Base-by-base conservation (phyloP, 2,888 invertebrate species). In the Merodon equestris region DNA sequence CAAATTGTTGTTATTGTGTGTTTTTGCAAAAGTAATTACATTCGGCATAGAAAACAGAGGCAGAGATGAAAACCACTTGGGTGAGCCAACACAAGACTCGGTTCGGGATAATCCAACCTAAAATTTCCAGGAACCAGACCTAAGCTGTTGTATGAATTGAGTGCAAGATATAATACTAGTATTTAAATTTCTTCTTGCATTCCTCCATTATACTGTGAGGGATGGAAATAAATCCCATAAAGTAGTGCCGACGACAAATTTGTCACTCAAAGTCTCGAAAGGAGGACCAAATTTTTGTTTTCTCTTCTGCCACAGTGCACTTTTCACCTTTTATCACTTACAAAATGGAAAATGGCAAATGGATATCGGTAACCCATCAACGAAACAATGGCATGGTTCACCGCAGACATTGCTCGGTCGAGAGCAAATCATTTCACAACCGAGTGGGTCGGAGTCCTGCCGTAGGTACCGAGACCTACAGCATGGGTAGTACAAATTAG, bases 101-200 rank as follows among this genome's bases (percentile, higher is more conserved):
- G 71, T 56, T 63, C 61, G 40, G 36, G 42, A 58, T 79, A 68
- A 79, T 79, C 73, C 76, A 47, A 45, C 48, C 61, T 67, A 27
- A 27, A 47, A 40, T 58, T 77, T 72, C 79, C 36, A 34, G 45
- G 79, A 73, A 79, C 61, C 12, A 10, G 40, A 36, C 51, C 47
- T 73, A 54, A 58, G 15, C 34, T 54, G 58, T 54, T 67, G 50
- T 54, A 45, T 34, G 48, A 68, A 73, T 73, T 68, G 73, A 64
- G 68, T 79, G 79, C 73, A 73, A 44, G 53, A 74, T 64, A n/a
- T n/a, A n/a, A n/a, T n/a, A n/a, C n/a, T n/a, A n/a, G n/a, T n/a
- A 74, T 74, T 79, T 44, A 64, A 79, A 79, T 72, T 73, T 53
- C n/a, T n/a, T n/a, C n/a, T n/a, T n/a, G n/a, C n/a, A n/a, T n/a